phyloP scores from a whole-genome alignment of 1,140 invertebrate genomes.

The Mya arenaria region DNA sequence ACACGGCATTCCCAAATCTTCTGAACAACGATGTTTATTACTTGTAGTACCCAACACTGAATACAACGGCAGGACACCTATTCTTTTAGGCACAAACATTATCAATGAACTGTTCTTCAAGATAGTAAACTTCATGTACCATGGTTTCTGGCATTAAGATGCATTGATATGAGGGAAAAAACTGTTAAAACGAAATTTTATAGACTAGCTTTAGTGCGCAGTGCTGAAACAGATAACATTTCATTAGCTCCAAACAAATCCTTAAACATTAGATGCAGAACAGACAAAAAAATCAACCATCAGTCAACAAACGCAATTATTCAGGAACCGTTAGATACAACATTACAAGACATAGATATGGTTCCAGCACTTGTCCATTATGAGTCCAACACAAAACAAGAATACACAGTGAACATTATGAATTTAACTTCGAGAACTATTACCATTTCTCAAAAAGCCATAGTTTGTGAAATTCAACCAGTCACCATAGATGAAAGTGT shows the following conservation, averaged over 20 bases:
- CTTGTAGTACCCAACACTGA: not conserved
- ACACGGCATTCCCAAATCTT: not conserved
- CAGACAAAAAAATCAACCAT: conserved; percentile 1
- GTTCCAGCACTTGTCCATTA: not conserved
- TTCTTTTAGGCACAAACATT: conserved; percentile 18
- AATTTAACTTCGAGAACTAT: not conserved
- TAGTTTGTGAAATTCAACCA: conserved; percentile 6
- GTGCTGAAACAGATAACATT: conserved; percentile 11
- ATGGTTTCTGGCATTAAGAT: conserved; percentile 20
- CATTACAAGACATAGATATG: not conserved
- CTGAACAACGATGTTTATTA: not conserved
- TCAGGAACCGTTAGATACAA: not conserved
- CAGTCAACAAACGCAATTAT: not conserved
- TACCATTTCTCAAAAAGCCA: not conserved
- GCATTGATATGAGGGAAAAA: not conserved
- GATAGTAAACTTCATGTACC: not conserved
- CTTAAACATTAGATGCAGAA: conserved; percentile 13
- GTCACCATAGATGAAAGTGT: not conserved
- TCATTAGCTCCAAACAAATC: not conserved
- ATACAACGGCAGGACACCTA: conserved; percentile 15
- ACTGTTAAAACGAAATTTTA: not conserved
- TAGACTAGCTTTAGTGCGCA: not conserved
- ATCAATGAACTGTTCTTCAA: not conserved
- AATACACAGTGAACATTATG: not conserved
- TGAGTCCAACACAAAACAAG: not conserved